Base-by-base conservation (phyloP, 2,797 vertebrate species). In the Crocidura indochinensis region DNA sequence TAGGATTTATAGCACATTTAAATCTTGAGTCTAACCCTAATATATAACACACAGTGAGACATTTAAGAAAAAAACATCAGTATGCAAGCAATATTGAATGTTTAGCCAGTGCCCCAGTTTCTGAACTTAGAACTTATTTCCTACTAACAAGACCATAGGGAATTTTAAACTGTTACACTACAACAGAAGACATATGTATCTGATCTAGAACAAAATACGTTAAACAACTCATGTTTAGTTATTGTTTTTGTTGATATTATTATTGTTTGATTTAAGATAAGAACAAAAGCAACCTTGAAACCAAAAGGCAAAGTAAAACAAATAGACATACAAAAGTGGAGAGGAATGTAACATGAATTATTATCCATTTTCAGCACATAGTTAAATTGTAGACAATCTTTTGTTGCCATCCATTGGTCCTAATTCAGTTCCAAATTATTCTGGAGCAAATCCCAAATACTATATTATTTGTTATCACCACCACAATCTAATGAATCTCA, bases 1-100 rank as follows among this genome's bases (percentile, higher is more conserved):
- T 92, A 88, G 83, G 74, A 94, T 94, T 94, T 90, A 91, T 82
- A 81, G 90, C 72, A 74, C 62, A 47, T 65, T 91, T 95, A 90
- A 96, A 90, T 94, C 76, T 90, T 92, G 46, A 64, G 74, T 93
- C 87, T 93, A 90, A 69, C 31, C 86, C 53, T 93, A 88, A 89
- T 31, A 92, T 71, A 60, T 87, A 56, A 87, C 62, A 92, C 31
- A 85, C 77, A 87, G 31, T 51, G 83, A 71, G 69, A 68, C 69
- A 83, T 77, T 91, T 69, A 87, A 84, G 46, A 91, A 90, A 80
- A 88, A 92, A 80, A 81, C 74, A 88, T 27, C 24, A 86, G 86
- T 74, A 51, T 86, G 20, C 71, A 84, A 94, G 77, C 60, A 72
- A 60, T 20, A 9, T 56, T 38, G 84, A 79, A 56, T 10, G 65